A percentile compares a stretch with the other conserved stretches of the same genome.
Evolutionary conservation across 2,113 vertebrate species (phyloP).

Genomic region (Salminus brasiliensis): DNA sequence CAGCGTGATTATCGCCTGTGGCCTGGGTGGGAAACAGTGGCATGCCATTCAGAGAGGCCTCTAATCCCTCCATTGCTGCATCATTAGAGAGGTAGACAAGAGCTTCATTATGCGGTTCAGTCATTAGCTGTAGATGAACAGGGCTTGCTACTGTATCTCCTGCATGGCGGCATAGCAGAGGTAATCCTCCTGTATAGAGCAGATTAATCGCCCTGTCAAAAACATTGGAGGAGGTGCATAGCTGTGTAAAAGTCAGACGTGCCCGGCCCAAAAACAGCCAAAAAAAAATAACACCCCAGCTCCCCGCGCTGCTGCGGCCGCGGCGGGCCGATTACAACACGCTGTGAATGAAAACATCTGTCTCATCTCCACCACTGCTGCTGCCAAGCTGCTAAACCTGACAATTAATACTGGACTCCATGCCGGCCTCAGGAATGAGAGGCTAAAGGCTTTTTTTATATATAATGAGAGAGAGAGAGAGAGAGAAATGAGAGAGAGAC

Average conservation of each 20-base stretch:
- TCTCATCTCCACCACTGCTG: not conserved
- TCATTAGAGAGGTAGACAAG: conserved; percentile 17
- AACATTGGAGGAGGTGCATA: not conserved
- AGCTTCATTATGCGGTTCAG: conserved; percentile 21
- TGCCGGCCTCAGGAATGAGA: not conserved
- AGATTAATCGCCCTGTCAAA: conserved; percentile 11
- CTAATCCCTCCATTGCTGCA: not conserved
- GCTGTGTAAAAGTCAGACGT: not conserved
- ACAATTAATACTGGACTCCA: not conserved
- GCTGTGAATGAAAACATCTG: not conserved
- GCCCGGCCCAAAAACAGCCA: not conserved
- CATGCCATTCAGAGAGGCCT: not conserved
- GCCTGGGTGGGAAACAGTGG: not conserved
- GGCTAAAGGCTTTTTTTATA: not conserved
- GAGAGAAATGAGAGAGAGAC: not conserved
- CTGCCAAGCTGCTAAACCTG: conserved; percentile 7
- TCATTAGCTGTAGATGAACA: conserved; percentile 2
- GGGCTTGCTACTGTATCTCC: not conserved
- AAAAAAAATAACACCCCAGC: too few relatives aligned
- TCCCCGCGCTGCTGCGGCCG: not conserved
- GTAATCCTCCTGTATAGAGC: not conserved
- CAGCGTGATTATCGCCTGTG: not conserved
- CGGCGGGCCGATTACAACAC: not conserved
- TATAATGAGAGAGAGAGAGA: not conserved
- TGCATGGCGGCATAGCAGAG: not conserved